These are phyloP conservation scores for Armadillidium nasatum DNA, from an alignment of 1,140 invertebrate genomes.

Conservation along the genomic window DNA sequence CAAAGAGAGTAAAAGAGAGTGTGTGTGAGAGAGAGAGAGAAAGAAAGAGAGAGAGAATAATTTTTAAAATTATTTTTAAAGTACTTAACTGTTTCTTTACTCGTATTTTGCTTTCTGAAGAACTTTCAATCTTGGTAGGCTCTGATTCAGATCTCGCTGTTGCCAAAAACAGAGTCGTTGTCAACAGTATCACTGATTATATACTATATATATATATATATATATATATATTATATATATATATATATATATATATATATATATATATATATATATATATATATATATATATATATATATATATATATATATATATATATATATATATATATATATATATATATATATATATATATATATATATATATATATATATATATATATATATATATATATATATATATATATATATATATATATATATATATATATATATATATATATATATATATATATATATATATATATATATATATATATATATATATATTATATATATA, in stretches of 20 bases:
- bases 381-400: too few species aligned
- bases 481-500: not conserved
- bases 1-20: too few species aligned
- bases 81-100: too few species aligned
- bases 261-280: too few species aligned
- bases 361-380: too few species aligned
- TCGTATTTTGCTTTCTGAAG: not conserved
- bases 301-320: slow-evolving; percentile 15
- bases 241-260: not conserved
- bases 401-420: too few species aligned
- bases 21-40: too few species aligned
- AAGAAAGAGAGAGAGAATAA: too few species aligned
- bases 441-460: slow-evolving; percentile 1
- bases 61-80: too few species aligned
- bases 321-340: slow-evolving; percentile 11
- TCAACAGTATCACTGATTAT: not conserved
- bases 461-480: slow-evolving; percentile 8
- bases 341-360: slow-evolving; percentile 9
- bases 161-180: not conserved
- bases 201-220: too few species aligned
- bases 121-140: not conserved
- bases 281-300: slow-evolving; percentile 8
- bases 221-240: slow-evolving; percentile 7
- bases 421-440: too few species aligned
- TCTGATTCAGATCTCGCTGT: not conserved